Evolutionary conservation across 2,113 vertebrate species (phyloP), one percentile per base, ranked within the genome.

Genomic region (Platysternon megacephalum): DNA sequence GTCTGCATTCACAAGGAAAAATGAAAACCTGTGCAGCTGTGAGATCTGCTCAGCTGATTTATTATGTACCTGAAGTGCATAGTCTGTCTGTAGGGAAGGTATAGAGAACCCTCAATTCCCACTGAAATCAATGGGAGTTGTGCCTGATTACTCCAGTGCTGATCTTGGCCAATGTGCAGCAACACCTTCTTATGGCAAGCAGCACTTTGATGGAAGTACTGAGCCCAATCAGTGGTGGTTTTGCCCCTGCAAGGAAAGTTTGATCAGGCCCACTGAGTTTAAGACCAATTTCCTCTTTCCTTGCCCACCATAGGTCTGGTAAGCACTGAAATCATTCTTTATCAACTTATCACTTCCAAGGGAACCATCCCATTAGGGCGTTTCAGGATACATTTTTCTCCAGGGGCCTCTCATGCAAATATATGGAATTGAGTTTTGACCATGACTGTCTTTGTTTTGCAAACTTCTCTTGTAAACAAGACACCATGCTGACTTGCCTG

Each of bases 371-470:
- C 74, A 78, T 19, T 49, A 93, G 89, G 88, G 39, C 90, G 24
- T 74, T 89, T 89, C 89, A 61, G 93, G 84, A 83, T 79, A 53
- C 56, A n/a, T 82, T 76, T 86, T 79, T 78, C 85, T 95, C 91
- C 88, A 55, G 92, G 88, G 92, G 74, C 91, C 95, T 97, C 96
- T 95, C 88, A 89, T 94, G 94, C 95, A 91, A 98, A 97, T 98
- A 96, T 94, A 82, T 89, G 94, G 95, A 97, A 98, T 87, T 95
- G 96, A 97, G 97, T 98, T 98, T 97, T 98, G 97, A 98, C 97
- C 97, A 0, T 98, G 98, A 97, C 96, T 98, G 96, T 95, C 98
- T 98, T 98, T 98, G 98, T 98, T 98, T 98, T 98, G 98, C 97
- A 98, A 98, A 98, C 79, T 95, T 97, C 97, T 97, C 97, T 97